Conservation (phyloP, 2,888 invertebrate genomes). For the Eulithis prunata region DNA sequence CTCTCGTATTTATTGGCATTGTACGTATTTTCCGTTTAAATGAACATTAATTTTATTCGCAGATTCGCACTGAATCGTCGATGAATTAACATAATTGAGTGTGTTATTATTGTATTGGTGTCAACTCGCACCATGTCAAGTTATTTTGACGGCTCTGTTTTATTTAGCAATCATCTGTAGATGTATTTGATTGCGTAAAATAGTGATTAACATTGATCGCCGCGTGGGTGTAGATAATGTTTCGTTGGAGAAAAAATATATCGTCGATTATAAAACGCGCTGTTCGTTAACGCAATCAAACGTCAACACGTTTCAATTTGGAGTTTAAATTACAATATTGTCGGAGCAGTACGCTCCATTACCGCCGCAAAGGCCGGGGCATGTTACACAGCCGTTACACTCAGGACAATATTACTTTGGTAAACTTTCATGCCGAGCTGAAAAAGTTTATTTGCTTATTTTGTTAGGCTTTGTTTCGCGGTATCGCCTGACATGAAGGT, state of each 20-base stretch:
- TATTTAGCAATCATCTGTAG: slow-evolving; percentile 41
- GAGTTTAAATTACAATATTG: slow-evolving; percentile 52
- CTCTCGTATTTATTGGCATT: slow-evolving; percentile 72
- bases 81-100: slow-evolving; percentile 80
- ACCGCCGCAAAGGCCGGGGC: slow-evolving; percentile 46
- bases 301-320: slow-evolving; percentile 46
- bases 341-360: slow-evolving; percentile 47
- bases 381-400: slow-evolving; percentile 42
- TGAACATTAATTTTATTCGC: slow-evolving; percentile 80
- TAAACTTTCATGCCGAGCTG: slow-evolving; percentile 39
- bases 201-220: neutral
- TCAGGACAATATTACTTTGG: slow-evolving; percentile 44
- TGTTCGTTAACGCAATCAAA: slow-evolving; percentile 43
- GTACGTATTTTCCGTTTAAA: slow-evolving; percentile 79
- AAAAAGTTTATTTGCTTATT: slow-evolving; percentile 41
- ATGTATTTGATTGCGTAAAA: slow-evolving; percentile 32
- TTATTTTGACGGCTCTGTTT: slow-evolving; percentile 51
- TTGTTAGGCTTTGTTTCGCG: slow-evolving; percentile 40
- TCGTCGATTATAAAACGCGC: slow-evolving; percentile 36
- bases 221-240: slow-evolving; percentile 34
- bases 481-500: slow-evolving; percentile 25
- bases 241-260: slow-evolving; percentile 25
- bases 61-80: slow-evolving; percentile 77
- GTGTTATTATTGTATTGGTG: slow-evolving; percentile 69
- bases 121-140: slow-evolving; percentile 53